Percentiles rank a stretch among this genome's conserved stretches.
These are phyloP conservation scores for Lucifuga dentata DNA, from an alignment of 2,113 vertebrate species.

Conservation along the genomic window DNA sequence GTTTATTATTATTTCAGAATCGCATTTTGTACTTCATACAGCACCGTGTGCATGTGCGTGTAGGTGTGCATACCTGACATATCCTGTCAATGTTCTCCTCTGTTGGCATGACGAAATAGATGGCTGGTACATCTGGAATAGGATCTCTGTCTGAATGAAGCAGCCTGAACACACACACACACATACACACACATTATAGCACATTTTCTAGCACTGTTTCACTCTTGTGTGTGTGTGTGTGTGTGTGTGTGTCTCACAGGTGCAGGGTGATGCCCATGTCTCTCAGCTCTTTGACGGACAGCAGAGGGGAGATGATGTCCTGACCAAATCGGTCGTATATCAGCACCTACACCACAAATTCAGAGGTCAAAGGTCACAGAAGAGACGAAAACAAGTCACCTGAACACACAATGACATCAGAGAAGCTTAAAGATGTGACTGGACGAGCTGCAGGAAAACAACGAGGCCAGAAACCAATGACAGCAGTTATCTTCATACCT, in stretches of 20 bases:
- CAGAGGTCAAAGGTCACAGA: background rate
- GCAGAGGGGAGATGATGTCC: conserved; percentile 97
- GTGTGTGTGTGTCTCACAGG: conserved; percentile 80
- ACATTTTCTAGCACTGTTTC: too few relatives aligned
- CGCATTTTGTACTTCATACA: too few relatives aligned
- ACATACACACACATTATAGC: conserved; percentile 8
- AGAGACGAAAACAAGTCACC: too few relatives aligned
- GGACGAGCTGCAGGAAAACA: too few relatives aligned
- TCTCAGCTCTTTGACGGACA: conserved; percentile 96
- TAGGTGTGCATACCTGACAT: conserved; percentile 89
- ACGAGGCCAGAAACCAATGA: too few relatives aligned
- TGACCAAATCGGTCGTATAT: conserved; percentile 99
- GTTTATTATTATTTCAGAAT: too few relatives aligned
- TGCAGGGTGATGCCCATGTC: conserved; percentile 99
- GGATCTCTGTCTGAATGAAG: conserved; percentile 97
- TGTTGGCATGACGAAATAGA: conserved; percentile 98
- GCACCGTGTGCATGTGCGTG: conserved; percentile 6
- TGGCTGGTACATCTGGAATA: conserved; percentile 96
- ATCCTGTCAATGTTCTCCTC: conserved; percentile 98
- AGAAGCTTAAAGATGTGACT: too few relatives aligned
- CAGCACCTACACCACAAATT: conserved; percentile 84
- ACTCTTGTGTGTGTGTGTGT: background rate
- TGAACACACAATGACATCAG: too few relatives aligned
- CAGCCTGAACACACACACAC: conserved; percentile 78
- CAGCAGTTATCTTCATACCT: too few relatives aligned